Percentiles rank a stretch among this genome's conserved stretches.
Conservation (phyloP, 2,797 vertebrate species). For the Chelon auratus region DNA sequence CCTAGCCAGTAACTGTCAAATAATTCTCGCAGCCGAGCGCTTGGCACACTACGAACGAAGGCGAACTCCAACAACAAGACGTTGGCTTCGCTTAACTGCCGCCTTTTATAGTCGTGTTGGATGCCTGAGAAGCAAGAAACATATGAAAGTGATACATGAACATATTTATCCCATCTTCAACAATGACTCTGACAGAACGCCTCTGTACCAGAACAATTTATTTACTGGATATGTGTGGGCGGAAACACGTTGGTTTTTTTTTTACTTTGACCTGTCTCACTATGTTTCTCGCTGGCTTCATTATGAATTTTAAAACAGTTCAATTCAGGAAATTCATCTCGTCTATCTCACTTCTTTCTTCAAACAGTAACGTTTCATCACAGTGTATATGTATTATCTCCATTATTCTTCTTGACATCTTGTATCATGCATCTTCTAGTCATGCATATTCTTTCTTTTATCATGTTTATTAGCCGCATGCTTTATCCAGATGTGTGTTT, state of each 20-base stretch:
- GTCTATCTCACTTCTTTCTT: too few relatives aligned
- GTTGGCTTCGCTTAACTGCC: constrained; percentile 2
- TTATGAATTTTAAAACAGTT: too few relatives aligned
- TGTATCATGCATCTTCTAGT: too few relatives aligned
- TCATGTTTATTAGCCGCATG: too few relatives aligned
- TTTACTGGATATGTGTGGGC: constrained; percentile 6
- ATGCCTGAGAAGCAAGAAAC: constrained; percentile 30
- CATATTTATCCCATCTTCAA: constrained; percentile 25
- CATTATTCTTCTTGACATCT: too few relatives aligned
- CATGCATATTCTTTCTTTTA: too few relatives aligned
- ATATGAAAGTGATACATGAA: constrained; percentile 39
- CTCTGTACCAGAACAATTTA: constrained; percentile 24
- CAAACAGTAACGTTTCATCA: too few relatives aligned
- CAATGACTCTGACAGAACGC: constrained; percentile 8
- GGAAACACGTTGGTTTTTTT: background rate
- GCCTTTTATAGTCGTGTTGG: constrained; percentile 4
- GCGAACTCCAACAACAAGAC: constrained; percentile 9
- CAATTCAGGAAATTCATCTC: too few relatives aligned
- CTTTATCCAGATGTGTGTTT: too few relatives aligned
- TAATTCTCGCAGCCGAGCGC: background rate
- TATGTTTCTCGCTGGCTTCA: too few relatives aligned
- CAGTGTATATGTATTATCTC: too few relatives aligned
- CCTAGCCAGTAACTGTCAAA: background rate
- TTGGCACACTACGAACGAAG: constrained; percentile 10
- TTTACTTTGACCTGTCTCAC: background rate